Conservation (phyloP, 2,888 invertebrate species). For the Tethea ocularis region DNA sequence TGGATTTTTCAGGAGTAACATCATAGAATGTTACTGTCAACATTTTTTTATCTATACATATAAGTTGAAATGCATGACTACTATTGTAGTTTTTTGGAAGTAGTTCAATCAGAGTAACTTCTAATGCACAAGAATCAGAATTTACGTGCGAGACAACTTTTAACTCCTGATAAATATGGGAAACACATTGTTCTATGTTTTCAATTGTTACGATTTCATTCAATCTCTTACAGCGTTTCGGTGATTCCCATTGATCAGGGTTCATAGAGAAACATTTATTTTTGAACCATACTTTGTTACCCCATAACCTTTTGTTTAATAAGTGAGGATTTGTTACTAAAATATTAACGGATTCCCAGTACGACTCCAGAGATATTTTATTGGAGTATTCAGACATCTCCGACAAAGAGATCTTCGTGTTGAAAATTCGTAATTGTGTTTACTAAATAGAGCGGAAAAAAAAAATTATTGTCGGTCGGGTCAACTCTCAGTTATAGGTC, state of each 20-base stretch:
- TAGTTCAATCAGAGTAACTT: constrained; percentile 60
- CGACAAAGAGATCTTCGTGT: neutral
- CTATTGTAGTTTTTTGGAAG: constrained; percentile 64
- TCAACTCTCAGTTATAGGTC: too few species aligned
- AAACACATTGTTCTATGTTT: constrained; percentile 29
- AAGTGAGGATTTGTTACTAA: constrained; percentile 88
- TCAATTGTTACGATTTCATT: constrained; percentile 23
- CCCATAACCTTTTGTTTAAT: constrained; percentile 88
- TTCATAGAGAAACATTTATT: constrained; percentile 26
- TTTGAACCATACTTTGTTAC: constrained; percentile 61
- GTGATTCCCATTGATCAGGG: constrained; percentile 26
- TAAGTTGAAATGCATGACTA: constrained; percentile 60
- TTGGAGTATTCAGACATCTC: neutral
- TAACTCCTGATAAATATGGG: constrained; percentile 27
- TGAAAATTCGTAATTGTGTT: neutral
- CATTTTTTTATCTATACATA: constrained; percentile 64
- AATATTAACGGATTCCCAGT: constrained; percentile 86
- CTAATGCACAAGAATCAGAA: constrained; percentile 30
- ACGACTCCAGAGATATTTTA: constrained; percentile 49
- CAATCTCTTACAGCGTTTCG: constrained; percentile 28
- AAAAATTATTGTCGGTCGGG: too few species aligned
- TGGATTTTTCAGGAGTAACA: constrained; percentile 57
- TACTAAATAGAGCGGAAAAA: too few species aligned
- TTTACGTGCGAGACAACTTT: constrained; percentile 19
- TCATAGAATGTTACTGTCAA: constrained; percentile 73